These are phyloP conservation scores for Drosophila oshimai DNA, from an alignment of 1,140 invertebrate genomes.

Conservation along the genomic window DNA sequence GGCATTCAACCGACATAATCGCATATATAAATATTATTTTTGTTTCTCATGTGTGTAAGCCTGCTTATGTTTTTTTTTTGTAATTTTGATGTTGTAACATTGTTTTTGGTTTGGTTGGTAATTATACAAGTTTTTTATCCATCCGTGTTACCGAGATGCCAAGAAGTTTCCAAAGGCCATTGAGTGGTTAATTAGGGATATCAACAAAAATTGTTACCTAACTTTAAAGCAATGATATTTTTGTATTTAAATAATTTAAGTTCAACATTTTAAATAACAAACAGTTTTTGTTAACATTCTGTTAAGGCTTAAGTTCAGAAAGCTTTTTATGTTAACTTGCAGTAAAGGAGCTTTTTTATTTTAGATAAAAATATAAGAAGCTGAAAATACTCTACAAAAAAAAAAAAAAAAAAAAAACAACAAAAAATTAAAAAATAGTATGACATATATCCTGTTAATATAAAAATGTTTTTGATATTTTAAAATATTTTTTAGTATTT, in stretches of 20 bases:
- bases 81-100: slow-evolving; percentile 42
- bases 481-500: neutral
- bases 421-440: too few species aligned
- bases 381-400: neutral
- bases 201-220: too few species aligned
- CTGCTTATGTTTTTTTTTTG: slow-evolving; percentile 37
- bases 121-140: slow-evolving; percentile 49
- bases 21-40: slow-evolving; percentile 67
- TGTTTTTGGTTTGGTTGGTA: slow-evolving; percentile 48
- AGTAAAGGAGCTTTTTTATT: neutral
- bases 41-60: slow-evolving; percentile 26
- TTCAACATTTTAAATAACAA: neutral
- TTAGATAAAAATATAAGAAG: too few species aligned
- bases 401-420: too few species aligned
- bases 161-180: neutral
- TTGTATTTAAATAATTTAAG: neutral
- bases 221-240: too few species aligned
- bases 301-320: neutral
- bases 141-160: neutral
- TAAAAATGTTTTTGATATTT: too few species aligned
- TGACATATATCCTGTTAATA: too few species aligned
- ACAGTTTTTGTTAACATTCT: neutral
- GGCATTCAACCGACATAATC: slow-evolving; percentile 52
- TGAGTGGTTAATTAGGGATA: neutral
- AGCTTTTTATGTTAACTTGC: neutral